phyloP scores from a whole-genome alignment of 2,797 vertebrate species.

The Darevskia nairensis region DNA sequence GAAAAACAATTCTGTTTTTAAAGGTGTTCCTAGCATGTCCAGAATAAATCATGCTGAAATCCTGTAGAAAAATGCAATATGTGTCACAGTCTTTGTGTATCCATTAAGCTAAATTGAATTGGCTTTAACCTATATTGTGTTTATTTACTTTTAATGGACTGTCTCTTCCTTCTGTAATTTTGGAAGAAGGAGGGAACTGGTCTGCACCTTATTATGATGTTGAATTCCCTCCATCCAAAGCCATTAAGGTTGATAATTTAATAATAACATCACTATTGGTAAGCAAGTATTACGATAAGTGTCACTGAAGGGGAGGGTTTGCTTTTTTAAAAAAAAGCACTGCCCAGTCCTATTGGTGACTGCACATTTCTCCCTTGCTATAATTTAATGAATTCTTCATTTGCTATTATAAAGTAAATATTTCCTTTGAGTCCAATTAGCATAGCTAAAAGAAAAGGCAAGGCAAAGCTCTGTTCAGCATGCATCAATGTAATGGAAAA shows the following conservation, averaged over 20 bases:
- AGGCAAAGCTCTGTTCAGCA: constrained; percentile 79
- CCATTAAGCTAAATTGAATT: constrained; percentile 38
- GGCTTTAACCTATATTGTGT: neutral
- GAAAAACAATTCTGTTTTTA: neutral
- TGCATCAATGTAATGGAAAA: constrained; percentile 82
- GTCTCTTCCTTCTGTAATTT: neutral
- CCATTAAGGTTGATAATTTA: constrained; percentile 69
- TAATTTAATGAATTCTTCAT: constrained; percentile 83
- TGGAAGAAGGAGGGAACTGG: constrained; percentile 38
- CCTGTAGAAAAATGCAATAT: constrained; percentile 39
- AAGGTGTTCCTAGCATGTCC: constrained; percentile 39
- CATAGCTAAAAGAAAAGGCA: constrained; percentile 81
- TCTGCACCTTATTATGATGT: constrained; percentile 20
- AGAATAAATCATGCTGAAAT: constrained; percentile 60
- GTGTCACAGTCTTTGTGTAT: constrained; percentile 47
- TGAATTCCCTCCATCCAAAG: constrained; percentile 39
- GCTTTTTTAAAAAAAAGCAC: constrained; percentile 37
- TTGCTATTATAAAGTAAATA: constrained; percentile 83
- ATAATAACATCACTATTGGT: constrained; percentile 65
- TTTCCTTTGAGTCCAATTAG: constrained; percentile 86
- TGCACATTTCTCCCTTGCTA: constrained; percentile 64
- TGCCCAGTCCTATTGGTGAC: constrained; percentile 59
- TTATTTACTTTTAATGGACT: neutral
- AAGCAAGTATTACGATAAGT: constrained; percentile 65
- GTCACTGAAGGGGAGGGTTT: constrained; percentile 60